Base-by-base conservation (phyloP, 2,888 invertebrate genomes). In the Acronicta alni region DNA sequence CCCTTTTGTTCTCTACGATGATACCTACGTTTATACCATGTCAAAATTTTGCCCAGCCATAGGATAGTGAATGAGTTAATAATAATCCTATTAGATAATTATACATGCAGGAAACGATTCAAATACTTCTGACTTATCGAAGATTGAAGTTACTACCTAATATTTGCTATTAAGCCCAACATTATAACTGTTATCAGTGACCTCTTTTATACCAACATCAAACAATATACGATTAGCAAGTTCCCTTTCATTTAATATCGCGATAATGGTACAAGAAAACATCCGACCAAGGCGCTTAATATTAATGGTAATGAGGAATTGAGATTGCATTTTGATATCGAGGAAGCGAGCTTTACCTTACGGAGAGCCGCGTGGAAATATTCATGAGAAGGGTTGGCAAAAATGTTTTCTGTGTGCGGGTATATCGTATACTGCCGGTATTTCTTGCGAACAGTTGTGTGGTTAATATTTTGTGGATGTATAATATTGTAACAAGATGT, bases 291-390 rank as follows among this genome's bases (percentile, higher is more conserved):
- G 41, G 30, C 14, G 38, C 42, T 64, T 38, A 71, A 68, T 66
- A 69, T 62, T 65, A 65, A 73, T 65, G 54, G 12, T 62, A 59
- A 62, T 61, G 56, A 57, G 16, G 47, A 23, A 26, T 44, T 30
- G 18, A 54, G 61, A 61, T 69, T 46, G 38, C 9, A 37, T 52
- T 61, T 48, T 44, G 61, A 69, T 73, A 55, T 51, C 39, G n/a
- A 49, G 9, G 12, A 16, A 20, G 20, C 8, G 7, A 32, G n/a
- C n/a, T 3, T 54, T 54, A 43, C 53, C 26, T 23, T 41, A 49
- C 4, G 8, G 32, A 69, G 49, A 41, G 15, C 52, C n/a, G n/a
- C 10, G 12, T 5, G 37, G 9, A 51, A 61, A 53, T 56, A 39
- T 57, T 32, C 37, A 49, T 53, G 47, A 44, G 41, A 45, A 35